Base-by-base conservation (phyloP, 2,888 invertebrate species). In the Oxyteleia sp. region DNA sequence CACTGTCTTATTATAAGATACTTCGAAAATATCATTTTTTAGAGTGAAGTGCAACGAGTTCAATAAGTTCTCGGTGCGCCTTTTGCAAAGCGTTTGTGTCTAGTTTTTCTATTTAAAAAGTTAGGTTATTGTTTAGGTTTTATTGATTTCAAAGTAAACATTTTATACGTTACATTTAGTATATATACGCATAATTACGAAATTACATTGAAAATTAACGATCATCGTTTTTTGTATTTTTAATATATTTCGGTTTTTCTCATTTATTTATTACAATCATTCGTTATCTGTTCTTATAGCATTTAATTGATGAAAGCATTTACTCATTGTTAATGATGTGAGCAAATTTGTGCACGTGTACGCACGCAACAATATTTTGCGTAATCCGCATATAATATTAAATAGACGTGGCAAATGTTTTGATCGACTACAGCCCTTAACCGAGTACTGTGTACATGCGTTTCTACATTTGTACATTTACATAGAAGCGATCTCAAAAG, bases 401-500 rank as follows among this genome's bases (percentile, higher is more conserved):
- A 51, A 81, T 78, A 57, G 55, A 64, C 18, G 26, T 7, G 47
- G 26, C 35, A 49, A 43, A 63, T 66, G 45, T 35, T 64, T 57
- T 68, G 45, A 68, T 64, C 57, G 45, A 82, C 29, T 68, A 35
- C 35, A 57, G 23, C 55, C 18, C 53, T 68, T 79, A 83, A 69
- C 84, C 66, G 63, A 87, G 59, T 49, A 61, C 64, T 72, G 78
- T 85, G 75, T 86, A 87, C 78, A 85, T 82, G 81, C 85, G 86
- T 90, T 90, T 90, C 88, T 89, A 90, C 88, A 87, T 90, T 90
- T 90, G 85, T 89, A 90, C 87, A 86, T 89, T 90, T 86, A 82
- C 83, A 87, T 76, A 84, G 69, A 85, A 38, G 59, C 72, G 76
- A 82, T 69, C 74, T 80, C 76, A 81, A 15, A 78, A 74, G 81